Conservation (phyloP, 2,113 vertebrate species). For the Etia nguti region DNA sequence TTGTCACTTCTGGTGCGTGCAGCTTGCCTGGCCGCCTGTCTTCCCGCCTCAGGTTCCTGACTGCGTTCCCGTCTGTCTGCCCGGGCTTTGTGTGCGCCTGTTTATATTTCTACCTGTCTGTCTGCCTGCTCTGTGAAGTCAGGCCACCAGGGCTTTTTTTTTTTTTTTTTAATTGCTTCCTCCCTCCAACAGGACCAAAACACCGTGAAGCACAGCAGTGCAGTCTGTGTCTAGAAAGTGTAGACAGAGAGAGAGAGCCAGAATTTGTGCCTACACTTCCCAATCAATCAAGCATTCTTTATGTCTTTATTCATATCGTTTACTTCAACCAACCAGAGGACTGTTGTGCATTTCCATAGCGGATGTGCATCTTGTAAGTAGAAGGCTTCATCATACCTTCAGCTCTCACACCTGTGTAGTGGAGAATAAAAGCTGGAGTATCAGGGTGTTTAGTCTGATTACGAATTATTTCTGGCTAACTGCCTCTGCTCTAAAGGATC, state of each 20-base stretch:
- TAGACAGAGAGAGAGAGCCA: background rate
- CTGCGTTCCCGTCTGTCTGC: slow-evolving; percentile 21
- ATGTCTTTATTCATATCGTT: background rate
- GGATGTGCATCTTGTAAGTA: background rate
- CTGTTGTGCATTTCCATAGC: background rate
- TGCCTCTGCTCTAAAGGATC: slow-evolving; percentile 4
- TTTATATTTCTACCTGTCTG: slow-evolving; percentile 59
- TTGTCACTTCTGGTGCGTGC: slow-evolving; percentile 53
- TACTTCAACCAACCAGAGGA: background rate
- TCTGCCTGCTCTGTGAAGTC: slow-evolving; percentile 52
- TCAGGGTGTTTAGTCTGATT: slow-evolving; percentile 68
- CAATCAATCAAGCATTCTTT: background rate
- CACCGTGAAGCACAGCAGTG: slow-evolving; percentile 27
- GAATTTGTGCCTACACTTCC: background rate
- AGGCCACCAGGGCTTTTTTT: slow-evolving; percentile 63
- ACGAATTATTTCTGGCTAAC: slow-evolving; percentile 32
- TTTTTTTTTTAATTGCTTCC: slow-evolving; percentile 64
- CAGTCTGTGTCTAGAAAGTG: slow-evolving; percentile 10
- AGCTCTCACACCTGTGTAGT: slow-evolving; percentile 52
- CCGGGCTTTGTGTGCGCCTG: slow-evolving; percentile 30
- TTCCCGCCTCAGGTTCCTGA: slow-evolving; percentile 22
- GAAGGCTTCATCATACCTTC: background rate
- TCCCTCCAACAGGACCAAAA: slow-evolving; percentile 44
- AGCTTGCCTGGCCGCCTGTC: slow-evolving; percentile 6
- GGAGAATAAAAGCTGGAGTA: slow-evolving; percentile 29